Conservation (phyloP, 1,140 invertebrate genomes). For the Phymorhynchus buccinoides region DNA sequence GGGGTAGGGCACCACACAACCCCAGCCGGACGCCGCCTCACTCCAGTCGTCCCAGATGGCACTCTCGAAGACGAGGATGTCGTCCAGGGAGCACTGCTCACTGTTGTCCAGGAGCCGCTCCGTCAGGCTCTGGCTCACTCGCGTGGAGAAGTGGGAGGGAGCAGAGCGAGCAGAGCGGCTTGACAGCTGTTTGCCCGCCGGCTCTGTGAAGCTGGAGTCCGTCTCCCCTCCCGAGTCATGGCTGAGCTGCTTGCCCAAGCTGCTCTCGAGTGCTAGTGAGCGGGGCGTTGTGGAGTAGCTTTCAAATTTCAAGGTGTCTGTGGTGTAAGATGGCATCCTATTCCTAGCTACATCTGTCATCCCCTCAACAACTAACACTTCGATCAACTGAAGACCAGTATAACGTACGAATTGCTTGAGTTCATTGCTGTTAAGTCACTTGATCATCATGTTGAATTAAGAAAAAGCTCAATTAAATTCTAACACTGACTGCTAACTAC, state of each 20-base stretch:
- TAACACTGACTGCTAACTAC: neutral
- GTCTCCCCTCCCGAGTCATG: neutral
- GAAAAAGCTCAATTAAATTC: neutral
- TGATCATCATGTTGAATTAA: neutral
- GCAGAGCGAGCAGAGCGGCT: neutral
- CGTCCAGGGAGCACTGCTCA: constrained; percentile 46
- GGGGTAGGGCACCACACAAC: constrained; percentile 42
- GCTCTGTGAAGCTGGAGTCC: neutral
- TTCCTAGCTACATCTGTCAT: neutral
- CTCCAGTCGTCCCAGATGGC: constrained; percentile 49
- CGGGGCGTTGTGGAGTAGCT: constrained; percentile 7
- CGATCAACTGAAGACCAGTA: too few relatives aligned
- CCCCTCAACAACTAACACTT: too few relatives aligned
- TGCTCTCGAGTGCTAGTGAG: neutral
- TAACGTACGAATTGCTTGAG: neutral
- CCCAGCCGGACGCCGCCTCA: constrained; percentile 59
- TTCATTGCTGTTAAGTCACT: neutral
- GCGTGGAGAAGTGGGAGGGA: constrained; percentile 13
- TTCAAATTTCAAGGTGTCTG: neutral
- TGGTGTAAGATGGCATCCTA: constrained; percentile 1
- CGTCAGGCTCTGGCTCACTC: neutral
- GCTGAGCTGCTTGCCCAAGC: neutral
- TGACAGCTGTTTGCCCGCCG: neutral
- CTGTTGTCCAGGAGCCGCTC: constrained; percentile 48
- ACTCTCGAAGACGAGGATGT: constrained; percentile 45